Conservation (phyloP, 2,797 vertebrate genomes). For the Acanthornis magna region DNA sequence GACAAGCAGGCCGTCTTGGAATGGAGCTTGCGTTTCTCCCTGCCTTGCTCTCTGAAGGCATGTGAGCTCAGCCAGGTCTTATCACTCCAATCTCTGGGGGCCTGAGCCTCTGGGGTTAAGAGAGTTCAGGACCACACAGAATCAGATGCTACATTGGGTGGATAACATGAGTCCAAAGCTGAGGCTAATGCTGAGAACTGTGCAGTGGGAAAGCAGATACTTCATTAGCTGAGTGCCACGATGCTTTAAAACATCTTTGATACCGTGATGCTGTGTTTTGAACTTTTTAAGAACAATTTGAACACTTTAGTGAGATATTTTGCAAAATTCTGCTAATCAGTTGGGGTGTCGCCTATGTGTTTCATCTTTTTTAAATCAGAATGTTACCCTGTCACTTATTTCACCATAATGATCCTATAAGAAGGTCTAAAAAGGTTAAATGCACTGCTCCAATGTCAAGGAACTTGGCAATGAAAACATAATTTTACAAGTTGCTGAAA, state of each 20-base stretch:
- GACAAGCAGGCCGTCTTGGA: not conserved
- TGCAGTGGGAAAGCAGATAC: not conserved
- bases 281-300: not conserved
- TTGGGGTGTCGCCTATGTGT: not conserved
- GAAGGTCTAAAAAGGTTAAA: not conserved
- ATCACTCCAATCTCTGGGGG: not conserved
- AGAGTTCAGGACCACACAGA: conserved; percentile 51
- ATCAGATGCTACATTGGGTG: not conserved
- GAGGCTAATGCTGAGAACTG: not conserved
- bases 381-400: not conserved
- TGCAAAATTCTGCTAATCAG: not conserved
- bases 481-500: conserved; percentile 51
- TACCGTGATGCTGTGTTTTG: not conserved
- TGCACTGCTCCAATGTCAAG: not conserved
- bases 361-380: not conserved
- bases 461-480: conserved; percentile 23
- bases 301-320: not conserved
- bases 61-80: not conserved
- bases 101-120: not conserved
- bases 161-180: not conserved
- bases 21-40: not conserved
- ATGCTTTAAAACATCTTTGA: not conserved
- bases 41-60: not conserved
- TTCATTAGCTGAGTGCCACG: not conserved
- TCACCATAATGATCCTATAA: not conserved